Conservation (phyloP, 1,140 invertebrate genomes). For the Saccostrea echinata region DNA sequence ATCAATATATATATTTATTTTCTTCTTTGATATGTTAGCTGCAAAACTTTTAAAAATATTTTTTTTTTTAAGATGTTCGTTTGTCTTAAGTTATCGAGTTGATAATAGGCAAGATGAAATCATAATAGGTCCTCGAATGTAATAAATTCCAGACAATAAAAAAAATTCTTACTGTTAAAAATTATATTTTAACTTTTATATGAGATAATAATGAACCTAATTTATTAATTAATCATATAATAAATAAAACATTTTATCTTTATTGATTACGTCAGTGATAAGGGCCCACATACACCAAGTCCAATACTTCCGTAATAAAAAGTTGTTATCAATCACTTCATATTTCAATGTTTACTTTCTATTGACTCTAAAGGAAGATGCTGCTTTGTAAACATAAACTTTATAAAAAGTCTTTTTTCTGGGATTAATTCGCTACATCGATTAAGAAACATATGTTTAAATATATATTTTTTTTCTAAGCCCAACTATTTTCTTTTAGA, state of each 20-base stretch:
- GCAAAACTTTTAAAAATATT: no score
- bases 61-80: no score
- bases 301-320: background rate
- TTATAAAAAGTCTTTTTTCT: background rate
- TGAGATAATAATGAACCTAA: background rate
- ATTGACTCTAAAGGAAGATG: slow-evolving; percentile 19
- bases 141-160: background rate
- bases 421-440: background rate
- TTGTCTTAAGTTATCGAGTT: no score
- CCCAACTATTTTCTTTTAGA: slow-evolving; percentile 4
- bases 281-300: background rate
- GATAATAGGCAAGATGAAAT: no score
- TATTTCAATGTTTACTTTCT: slow-evolving; percentile 13
- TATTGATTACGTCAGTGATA: slow-evolving; percentile 10
- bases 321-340: background rate
- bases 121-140: background rate
- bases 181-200: background rate
- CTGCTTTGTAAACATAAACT: slow-evolving; percentile 7
- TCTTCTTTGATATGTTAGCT: background rate
- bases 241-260: slow-evolving; percentile 3
- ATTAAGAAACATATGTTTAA: background rate
- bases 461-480: background rate
- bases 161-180: background rate
- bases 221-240: slow-evolving; percentile 27
- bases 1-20: background rate